Base-by-base conservation (phyloP, 2,113 vertebrate species). In the Syngnathus typhle region DNA sequence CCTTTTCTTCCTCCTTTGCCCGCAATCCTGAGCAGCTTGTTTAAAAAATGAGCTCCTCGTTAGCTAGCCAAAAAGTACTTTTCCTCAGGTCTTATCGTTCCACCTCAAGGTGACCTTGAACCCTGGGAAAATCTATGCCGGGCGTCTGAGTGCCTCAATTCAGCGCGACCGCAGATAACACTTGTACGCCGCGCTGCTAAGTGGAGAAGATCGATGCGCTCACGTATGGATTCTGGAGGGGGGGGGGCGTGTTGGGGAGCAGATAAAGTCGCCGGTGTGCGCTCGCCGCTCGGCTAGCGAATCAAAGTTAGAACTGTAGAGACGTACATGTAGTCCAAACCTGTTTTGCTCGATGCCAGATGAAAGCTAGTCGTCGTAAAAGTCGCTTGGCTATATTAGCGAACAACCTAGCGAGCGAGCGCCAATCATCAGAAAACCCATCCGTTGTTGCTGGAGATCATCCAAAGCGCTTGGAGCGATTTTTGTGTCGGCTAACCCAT, bases 261-360 rank as follows among this genome's bases (percentile, higher is more conserved):
- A 84, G 84, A 89, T 90, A 88, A 86, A 89, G 27, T 32, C 27
- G 27, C 27, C 27, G 27, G 27, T 27, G 27, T 27, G 27, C 13
- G 59, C 72, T 70, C 46, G 76, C 49, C 64, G 44, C 73, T 69
- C 81, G 49, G 70, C 70, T 8, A 76, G 72, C 71, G 71, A 76
- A 84, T 82, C 65, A 69, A 56, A 71, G 56, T 36, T 12, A 64
- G 72, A 58, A 60, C 32, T 13, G 19, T 7, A 6, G 44, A 49
- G 36, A 55, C 21, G 13, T 72, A 32, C 27, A 0, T 32, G 3
- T 32, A 32, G 27, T 32, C 27, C 27, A 32, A 32, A 32, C 27
- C 27, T n/a, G 27, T 3, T 32, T 32, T 32, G 27, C 27, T 32
- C 3, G 27, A 32, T 3, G 27, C 27, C 27, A 32, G 27, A 32